Evolutionary conservation across 2,113 vertebrate genomes (phyloP).

Genomic region (Nothobranchius furzeri): DNA sequence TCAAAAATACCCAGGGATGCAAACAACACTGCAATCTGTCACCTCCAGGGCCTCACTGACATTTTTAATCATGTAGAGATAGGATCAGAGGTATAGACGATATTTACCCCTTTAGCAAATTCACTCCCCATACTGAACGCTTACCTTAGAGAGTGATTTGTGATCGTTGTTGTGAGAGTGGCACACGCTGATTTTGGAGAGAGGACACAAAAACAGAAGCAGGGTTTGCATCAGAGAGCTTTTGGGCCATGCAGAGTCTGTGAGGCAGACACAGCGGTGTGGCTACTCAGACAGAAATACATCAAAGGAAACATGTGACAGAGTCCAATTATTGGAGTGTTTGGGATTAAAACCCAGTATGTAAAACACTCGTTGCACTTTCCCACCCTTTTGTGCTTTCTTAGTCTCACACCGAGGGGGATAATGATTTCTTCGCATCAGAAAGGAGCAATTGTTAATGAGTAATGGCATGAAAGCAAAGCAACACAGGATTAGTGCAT

Average conservation of each 20-base stretch:
- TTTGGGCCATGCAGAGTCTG: conserved; percentile 44
- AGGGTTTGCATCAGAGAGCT: conserved; percentile 51
- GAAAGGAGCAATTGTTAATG: conserved; percentile 36
- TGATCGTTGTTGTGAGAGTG: conserved; percentile 44
- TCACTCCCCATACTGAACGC: conserved; percentile 52
- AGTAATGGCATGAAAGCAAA: conserved; percentile 30
- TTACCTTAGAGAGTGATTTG: conserved; percentile 55
- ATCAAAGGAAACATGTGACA: conserved; percentile 69
- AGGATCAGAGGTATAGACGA: conserved; percentile 65
- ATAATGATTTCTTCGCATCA: conserved; percentile 60
- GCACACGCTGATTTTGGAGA: conserved; percentile 41
- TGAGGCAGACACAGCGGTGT: conserved; percentile 47
- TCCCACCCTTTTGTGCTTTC: conserved; percentile 64
- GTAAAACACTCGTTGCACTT: conserved; percentile 61
- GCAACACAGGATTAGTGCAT: conserved; percentile 31
- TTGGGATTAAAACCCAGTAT: conserved; percentile 67
- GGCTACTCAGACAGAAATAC: conserved; percentile 61
- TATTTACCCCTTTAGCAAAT: conserved; percentile 72
- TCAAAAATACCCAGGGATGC: conserved; percentile 76
- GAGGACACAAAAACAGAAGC: conserved; percentile 49
- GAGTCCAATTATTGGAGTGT: conserved; percentile 73
- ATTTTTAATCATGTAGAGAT: conserved; percentile 79
- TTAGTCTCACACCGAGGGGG: conserved; percentile 66
- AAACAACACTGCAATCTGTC: conserved; percentile 76
- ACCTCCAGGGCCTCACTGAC: conserved; percentile 72